These are phyloP conservation scores for Pseudopleuronectes americanus DNA, from an alignment of 2,797 vertebrate species.

Conservation along the genomic window DNA sequence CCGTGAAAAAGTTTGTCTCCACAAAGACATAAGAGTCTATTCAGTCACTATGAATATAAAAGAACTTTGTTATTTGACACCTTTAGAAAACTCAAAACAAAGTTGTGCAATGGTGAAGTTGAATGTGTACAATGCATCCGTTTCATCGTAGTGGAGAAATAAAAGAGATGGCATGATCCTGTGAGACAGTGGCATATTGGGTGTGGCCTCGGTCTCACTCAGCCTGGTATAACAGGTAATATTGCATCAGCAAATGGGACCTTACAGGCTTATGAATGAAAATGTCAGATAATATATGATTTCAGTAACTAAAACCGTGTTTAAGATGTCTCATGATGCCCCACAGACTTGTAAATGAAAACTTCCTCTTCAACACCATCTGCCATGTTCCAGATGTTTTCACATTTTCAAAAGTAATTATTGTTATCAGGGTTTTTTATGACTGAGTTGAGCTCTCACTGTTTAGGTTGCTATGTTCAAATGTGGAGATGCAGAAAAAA, in stretches of 20 bases:
- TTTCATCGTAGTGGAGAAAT: background rate
- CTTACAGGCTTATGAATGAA: conserved; percentile 6
- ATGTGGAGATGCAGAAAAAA: background rate
- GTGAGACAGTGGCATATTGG: conserved; percentile 22
- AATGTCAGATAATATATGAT: conserved; percentile 20
- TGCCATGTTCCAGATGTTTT: background rate
- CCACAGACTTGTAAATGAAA: conserved; percentile 11
- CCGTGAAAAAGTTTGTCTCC: background rate
- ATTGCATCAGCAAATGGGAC: conserved; percentile 19
- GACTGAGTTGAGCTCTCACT: background rate
- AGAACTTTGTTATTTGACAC: too few relatives aligned
- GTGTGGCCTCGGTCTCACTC: conserved; percentile 26
- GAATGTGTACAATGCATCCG: background rate
- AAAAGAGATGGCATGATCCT: background rate
- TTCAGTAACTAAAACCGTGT: background rate
- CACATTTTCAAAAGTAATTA: background rate
- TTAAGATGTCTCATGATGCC: background rate
- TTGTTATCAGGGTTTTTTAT: too few relatives aligned
- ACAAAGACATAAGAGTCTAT: background rate
- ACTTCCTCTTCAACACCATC: background rate
- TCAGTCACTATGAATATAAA: background rate
- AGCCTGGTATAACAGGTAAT: conserved; percentile 21
- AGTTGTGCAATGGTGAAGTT: background rate
- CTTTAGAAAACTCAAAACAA: conserved; percentile 5
- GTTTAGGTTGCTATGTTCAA: background rate